Conservation (phyloP, 2,797 vertebrate genomes). For the Epinephelus awoara region DNA sequence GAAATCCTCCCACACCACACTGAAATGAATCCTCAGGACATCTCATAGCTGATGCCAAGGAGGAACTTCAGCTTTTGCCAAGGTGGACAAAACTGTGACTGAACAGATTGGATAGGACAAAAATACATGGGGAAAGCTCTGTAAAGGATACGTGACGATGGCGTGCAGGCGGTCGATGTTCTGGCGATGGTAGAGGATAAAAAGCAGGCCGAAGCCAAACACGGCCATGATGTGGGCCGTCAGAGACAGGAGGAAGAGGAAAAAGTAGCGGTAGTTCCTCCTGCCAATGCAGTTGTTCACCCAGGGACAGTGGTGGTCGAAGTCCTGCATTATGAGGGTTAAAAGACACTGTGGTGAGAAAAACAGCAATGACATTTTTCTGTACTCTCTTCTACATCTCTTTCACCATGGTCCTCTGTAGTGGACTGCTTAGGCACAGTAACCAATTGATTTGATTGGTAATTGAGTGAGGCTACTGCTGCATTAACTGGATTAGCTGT, state of each 20-base stretch:
- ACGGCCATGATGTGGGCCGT: slow-evolving; percentile 97
- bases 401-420: too few species aligned
- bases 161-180: slow-evolving; percentile 92
- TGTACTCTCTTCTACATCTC: background rate
- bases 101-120: background rate
- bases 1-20: background rate
- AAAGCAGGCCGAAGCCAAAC: slow-evolving; percentile 96
- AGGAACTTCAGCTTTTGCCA: background rate
- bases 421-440: too few species aligned
- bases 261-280: slow-evolving; percentile 98
- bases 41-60: background rate
- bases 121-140: background rate
- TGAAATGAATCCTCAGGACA: background rate
- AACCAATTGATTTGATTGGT: too few species aligned
- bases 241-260: slow-evolving; percentile 96
- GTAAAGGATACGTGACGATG: slow-evolving; percentile 96
- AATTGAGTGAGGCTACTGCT: too few species aligned
- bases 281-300: slow-evolving; percentile 99
- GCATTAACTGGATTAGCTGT: too few species aligned
- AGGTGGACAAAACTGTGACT: background rate
- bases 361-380: background rate
- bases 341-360: slow-evolving; percentile 12
- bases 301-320: slow-evolving; percentile 99
- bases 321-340: slow-evolving; percentile 87
- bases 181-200: slow-evolving; percentile 93